A percentile compares a stretch with the other conserved stretches of the same genome.
These are phyloP conservation scores for Rhyacophila brunnea DNA, from an alignment of 1,140 invertebrate genomes.

Conservation along the genomic window DNA sequence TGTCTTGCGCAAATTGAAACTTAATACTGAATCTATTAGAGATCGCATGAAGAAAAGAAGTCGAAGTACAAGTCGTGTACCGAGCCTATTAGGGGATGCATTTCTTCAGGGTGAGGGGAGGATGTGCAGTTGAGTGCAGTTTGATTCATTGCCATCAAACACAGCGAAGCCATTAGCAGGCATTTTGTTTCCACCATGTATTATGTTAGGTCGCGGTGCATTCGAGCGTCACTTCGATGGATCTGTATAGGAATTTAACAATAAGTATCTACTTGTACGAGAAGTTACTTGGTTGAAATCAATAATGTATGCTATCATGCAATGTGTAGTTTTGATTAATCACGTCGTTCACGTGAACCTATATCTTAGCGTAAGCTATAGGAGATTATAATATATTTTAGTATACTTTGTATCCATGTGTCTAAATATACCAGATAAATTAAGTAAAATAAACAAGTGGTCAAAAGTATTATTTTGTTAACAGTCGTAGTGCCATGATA, in stretches of 20 bases:
- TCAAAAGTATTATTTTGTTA: too few species aligned
- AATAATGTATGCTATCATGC: too few species aligned
- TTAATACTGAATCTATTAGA: conserved; percentile 38
- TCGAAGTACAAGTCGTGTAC: conserved; percentile 28
- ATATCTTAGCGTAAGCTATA: too few species aligned
- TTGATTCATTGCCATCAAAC: conserved; percentile 36
- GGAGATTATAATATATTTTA: too few species aligned
- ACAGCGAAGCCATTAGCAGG: conserved; percentile 32
- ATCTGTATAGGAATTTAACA: conserved; percentile 1
- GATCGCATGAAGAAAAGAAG: conserved; percentile 30
- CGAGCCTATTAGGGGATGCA: conserved; percentile 28
- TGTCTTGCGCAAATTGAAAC: conserved; percentile 36
- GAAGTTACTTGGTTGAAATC: too few species aligned
- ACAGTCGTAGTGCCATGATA: too few species aligned
- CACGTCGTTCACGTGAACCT: too few species aligned
- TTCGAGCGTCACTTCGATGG: conserved; percentile 1
- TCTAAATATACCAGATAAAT: too few species aligned
- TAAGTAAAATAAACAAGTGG: too few species aligned
- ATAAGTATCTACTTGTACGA: too few species aligned
- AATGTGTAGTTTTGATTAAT: too few species aligned
- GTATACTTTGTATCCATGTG: too few species aligned
- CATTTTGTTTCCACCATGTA: conserved; percentile 12
- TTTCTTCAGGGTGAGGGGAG: conserved; percentile 21
- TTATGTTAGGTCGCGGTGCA: not conserved
- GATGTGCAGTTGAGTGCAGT: conserved; percentile 36